Evolutionary conservation across 2,113 vertebrate species (phyloP).

Genomic region (Syngnathus floridae): DNA sequence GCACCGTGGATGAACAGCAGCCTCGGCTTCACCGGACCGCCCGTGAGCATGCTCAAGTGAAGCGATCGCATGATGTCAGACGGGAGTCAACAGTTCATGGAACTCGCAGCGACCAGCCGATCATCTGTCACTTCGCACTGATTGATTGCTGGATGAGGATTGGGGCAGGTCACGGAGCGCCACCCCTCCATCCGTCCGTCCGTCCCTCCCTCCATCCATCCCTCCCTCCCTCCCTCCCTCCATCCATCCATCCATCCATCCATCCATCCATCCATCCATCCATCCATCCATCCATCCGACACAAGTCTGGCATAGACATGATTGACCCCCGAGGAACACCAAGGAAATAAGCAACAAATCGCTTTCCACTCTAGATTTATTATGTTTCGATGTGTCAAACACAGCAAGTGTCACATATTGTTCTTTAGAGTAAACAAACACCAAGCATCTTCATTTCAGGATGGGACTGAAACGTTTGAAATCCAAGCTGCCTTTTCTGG

Average conservation of each 20-base stretch:
- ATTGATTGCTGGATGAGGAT: no score
- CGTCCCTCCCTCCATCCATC: no score
- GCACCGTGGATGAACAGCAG: not conserved
- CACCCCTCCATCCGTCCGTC: not conserved
- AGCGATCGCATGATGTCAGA: no score
- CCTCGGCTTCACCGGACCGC: not conserved
- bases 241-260: not conserved
- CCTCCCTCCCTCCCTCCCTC: no score
- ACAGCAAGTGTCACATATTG: not conserved
- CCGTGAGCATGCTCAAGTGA: no score
- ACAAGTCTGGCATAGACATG: conserved; percentile 77
- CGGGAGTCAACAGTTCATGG: no score
- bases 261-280: no score
- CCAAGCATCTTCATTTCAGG: no score
- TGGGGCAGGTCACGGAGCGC: no score
- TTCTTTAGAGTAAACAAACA: not conserved
- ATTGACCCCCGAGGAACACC: not conserved
- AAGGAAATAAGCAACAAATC: not conserved
- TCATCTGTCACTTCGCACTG: not conserved
- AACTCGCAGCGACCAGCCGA: conserved; percentile 12
- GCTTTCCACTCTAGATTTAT: not conserved
- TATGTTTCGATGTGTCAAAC: not conserved
- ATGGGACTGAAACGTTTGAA: not conserved
- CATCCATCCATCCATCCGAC: conserved; percentile 46
- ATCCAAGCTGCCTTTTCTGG: not conserved